Percentiles rank a stretch among this genome's conserved stretches.
phyloP scores from a whole-genome alignment of 2,888 invertebrate species.

The Ophraella communa region DNA sequence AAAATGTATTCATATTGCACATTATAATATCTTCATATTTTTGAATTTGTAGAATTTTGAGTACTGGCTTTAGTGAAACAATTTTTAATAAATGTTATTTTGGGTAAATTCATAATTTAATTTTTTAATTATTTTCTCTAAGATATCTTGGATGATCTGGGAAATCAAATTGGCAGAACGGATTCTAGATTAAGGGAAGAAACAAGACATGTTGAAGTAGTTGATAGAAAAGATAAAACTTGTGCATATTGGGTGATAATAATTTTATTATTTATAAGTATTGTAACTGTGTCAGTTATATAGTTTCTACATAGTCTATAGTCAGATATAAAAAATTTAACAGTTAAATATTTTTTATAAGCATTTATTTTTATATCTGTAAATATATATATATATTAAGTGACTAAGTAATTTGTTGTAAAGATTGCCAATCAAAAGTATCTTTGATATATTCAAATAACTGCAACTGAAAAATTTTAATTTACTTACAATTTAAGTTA shows the following conservation, averaged over 20 bases:
- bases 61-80: too few relatives aligned
- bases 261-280: constrained; percentile 70
- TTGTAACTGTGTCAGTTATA: constrained; percentile 65
- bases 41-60: too few relatives aligned
- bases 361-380: constrained; percentile 10
- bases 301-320: constrained; percentile 44
- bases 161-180: constrained; percentile 74
- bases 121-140: constrained; percentile 40
- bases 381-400: background rate
- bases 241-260: constrained; percentile 80
- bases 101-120: background rate
- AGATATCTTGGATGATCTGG: constrained; percentile 80
- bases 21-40: too few relatives aligned
- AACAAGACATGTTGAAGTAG: constrained; percentile 70
- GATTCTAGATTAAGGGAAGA: constrained; percentile 71
- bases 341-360: background rate
- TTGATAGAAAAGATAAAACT: constrained; percentile 73
- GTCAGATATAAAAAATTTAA: background rate
- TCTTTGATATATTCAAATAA: too few relatives aligned
- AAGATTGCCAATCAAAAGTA: too few relatives aligned
- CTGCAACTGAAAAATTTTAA: too few relatives aligned
- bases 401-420: background rate
- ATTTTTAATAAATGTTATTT: too few relatives aligned
- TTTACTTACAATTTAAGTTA: too few relatives aligned
- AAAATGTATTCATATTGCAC: too few relatives aligned